Evolutionary conservation across 2,113 vertebrate genomes (phyloP).

Genomic region (Mesembrinibis cayennensis): DNA sequence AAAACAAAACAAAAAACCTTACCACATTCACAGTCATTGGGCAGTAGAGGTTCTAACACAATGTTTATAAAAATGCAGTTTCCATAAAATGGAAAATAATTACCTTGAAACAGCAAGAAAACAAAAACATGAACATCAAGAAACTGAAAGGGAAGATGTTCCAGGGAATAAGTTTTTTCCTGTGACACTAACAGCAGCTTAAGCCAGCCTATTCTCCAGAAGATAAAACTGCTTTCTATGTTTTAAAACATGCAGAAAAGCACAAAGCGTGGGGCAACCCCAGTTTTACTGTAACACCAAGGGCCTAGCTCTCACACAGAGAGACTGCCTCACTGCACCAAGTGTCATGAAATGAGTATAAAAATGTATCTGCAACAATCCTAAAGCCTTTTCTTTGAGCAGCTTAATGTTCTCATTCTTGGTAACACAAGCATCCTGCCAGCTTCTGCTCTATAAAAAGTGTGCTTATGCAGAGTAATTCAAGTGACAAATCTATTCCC

Average conservation of each 20-base stretch:
- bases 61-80: neutral
- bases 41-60: neutral
- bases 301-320: neutral
- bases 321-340: neutral
- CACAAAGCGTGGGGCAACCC: neutral
- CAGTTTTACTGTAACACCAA: neutral
- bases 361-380: neutral
- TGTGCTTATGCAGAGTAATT: neutral
- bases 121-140: neutral
- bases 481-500: neutral
- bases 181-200: neutral
- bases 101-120: neutral
- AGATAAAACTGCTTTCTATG: neutral
- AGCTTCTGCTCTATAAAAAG: neutral
- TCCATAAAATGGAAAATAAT: neutral
- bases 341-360: neutral
- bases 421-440: neutral
- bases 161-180: neutral
- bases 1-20: neutral
- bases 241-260: neutral
- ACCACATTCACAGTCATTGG: neutral
- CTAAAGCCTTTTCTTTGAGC: neutral
- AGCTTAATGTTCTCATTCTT: neutral
- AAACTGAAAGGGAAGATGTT: neutral
- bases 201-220: neutral